phyloP scores from a whole-genome alignment of 2,797 vertebrate genomes.

The Lithobates sylvaticus region DNA sequence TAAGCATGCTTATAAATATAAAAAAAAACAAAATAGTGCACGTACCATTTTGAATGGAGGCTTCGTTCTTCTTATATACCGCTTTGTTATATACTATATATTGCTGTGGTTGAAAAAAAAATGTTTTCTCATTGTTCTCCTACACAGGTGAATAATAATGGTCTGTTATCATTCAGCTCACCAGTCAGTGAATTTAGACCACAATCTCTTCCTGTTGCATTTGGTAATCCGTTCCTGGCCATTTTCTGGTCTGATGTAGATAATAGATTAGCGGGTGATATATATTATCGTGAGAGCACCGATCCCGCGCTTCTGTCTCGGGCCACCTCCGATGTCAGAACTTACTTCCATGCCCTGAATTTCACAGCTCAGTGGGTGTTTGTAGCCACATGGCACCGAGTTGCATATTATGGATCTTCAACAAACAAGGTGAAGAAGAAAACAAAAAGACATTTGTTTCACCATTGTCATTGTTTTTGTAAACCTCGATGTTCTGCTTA shows the following conservation, averaged over 20 bases:
- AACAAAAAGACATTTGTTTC: no score
- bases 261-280: background rate
- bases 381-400: constrained; percentile 49
- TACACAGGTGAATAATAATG: constrained; percentile 51
- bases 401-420: constrained; percentile 3
- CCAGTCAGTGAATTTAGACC: background rate
- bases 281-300: background rate
- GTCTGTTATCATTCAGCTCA: constrained; percentile 1
- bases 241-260: constrained; percentile 46
- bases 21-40: no score
- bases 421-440: background rate
- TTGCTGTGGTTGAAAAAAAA: background rate
- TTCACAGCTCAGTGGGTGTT: constrained; percentile 30
- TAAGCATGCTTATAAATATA: no score
- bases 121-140: background rate
- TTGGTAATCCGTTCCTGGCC: constrained; percentile 6
- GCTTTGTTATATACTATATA: background rate
- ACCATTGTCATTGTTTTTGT: no score
- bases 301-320: background rate
- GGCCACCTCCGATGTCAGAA: constrained; percentile 25
- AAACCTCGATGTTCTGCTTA: no score
- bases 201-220: background rate
- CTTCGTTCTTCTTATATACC: no score
- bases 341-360: background rate
- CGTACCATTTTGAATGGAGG: no score